phyloP scores from a whole-genome alignment of 2,888 invertebrate species.

The Altica lythri region DNA sequence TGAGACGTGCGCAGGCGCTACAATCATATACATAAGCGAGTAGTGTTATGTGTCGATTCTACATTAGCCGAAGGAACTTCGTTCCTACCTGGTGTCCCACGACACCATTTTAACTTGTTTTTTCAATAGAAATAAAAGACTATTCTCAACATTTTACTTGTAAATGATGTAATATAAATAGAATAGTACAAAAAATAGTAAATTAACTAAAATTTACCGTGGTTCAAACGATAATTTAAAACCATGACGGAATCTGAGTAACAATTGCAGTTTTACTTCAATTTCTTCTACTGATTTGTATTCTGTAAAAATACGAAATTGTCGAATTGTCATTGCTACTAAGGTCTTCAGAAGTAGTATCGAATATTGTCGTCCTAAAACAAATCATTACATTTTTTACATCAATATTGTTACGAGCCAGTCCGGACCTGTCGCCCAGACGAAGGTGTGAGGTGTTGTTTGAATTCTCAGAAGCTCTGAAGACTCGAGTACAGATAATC shows the following conservation, averaged over 20 bases:
- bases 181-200: no score
- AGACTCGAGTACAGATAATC: no score
- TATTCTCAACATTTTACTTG: no score
- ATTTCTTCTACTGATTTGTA: constrained; percentile 33
- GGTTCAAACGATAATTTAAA: constrained; percentile 22
- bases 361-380: constrained; percentile 55
- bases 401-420: neutral
- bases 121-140: no score
- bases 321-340: constrained; percentile 49
- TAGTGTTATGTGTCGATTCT: no score
- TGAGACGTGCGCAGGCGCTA: no score
- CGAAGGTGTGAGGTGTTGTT: neutral
- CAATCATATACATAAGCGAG: no score
- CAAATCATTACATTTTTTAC: neutral
- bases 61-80: no score
- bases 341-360: constrained; percentile 56
- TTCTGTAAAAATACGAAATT: constrained; percentile 44
- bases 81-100: no score
- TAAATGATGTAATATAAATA: no score
- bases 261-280: constrained; percentile 31
- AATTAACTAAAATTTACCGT: no score
- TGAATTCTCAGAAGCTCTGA: neutral
- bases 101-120: no score
- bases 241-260: constrained; percentile 35
- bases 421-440: neutral